A percentile compares a stretch with the other conserved stretches of the same genome.
Conservation (phyloP, 2,888 invertebrate species). For the Lasioglossum morio region DNA sequence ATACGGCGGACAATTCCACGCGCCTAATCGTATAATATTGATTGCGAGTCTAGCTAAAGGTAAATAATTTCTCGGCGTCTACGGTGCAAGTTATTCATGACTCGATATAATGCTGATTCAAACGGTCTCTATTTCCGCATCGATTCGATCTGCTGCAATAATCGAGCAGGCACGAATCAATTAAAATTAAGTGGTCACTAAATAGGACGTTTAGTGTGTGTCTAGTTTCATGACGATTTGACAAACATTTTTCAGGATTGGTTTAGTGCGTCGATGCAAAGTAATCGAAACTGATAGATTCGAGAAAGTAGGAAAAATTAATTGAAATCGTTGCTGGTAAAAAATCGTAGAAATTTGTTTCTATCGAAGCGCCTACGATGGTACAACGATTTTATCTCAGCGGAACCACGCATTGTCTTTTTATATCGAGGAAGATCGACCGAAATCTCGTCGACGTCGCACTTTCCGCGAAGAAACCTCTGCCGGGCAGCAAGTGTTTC, state of each 20-base stretch:
- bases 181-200: background rate
- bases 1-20: background rate
- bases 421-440: background rate
- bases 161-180: background rate
- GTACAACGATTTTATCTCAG: no score
- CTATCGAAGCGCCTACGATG: background rate
- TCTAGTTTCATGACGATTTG: background rate
- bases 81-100: background rate
- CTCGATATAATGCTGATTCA: background rate
- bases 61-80: background rate
- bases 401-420: background rate
- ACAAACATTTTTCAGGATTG: background rate
- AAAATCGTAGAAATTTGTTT: background rate
- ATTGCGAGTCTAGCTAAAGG: background rate
- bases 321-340: background rate
- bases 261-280: no score
- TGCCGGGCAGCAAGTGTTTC: slow-evolving; percentile 30
- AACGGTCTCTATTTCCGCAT: background rate
- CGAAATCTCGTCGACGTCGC: slow-evolving; percentile 33
- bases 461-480: slow-evolving; percentile 7
- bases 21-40: background rate
- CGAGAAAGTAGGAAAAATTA: background rate
- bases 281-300: background rate
- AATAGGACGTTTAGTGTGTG: background rate
- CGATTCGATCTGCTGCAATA: background rate